phyloP scores from a whole-genome alignment of 2,113 vertebrate species.

The Erinaceus europaeus region DNA sequence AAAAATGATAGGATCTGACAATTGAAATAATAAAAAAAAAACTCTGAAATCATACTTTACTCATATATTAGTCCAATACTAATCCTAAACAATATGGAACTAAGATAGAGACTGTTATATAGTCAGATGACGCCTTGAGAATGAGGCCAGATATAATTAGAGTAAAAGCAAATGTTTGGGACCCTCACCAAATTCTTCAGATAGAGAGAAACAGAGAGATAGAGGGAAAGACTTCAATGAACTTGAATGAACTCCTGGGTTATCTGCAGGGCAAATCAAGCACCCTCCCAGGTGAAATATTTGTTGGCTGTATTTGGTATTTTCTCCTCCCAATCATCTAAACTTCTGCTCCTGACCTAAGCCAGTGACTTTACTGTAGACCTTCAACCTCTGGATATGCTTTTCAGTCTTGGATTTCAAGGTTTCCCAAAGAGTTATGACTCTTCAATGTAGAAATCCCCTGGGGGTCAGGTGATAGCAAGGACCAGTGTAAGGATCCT shows the following conservation, averaged over 20 bases:
- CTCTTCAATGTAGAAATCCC: too few relatives aligned
- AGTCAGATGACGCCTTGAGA: background rate
- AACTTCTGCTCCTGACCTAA: background rate
- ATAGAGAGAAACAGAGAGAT: too few relatives aligned
- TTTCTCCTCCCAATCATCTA: background rate
- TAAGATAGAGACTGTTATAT: background rate
- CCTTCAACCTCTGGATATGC: background rate
- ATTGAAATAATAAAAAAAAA: background rate
- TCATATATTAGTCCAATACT: background rate
- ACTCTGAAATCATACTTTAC: background rate
- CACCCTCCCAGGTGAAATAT: too few relatives aligned
- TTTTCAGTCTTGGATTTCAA: background rate
- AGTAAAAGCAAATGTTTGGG: background rate
- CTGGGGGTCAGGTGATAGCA: too few relatives aligned
- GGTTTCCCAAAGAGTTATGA: background rate
- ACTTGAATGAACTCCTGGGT: too few relatives aligned
- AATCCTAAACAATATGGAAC: background rate
- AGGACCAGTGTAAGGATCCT: too few relatives aligned
- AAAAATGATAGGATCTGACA: background rate
- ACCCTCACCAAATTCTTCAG: too few relatives aligned
- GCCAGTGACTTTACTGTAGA: background rate
- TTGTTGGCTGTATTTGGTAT: too few relatives aligned
- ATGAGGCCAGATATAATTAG: background rate
- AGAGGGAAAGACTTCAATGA: too few relatives aligned
- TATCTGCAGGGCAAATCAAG: too few relatives aligned